phyloP scores from a whole-genome alignment of 2,113 vertebrate genomes.

The Asarcornis scutulata region DNA sequence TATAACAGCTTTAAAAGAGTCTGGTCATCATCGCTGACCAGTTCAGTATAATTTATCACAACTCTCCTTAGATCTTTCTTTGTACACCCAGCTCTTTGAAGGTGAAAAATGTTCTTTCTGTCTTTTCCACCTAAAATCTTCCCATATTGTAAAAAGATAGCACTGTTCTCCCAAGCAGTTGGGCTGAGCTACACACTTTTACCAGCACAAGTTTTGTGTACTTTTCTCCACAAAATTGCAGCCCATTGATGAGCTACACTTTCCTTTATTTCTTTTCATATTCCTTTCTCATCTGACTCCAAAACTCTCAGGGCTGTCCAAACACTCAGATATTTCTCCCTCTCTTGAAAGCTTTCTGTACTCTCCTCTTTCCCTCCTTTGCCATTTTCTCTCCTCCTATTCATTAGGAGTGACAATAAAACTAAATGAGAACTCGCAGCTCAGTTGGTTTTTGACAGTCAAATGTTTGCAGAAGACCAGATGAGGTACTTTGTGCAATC shows the following conservation, averaged over 20 bases:
- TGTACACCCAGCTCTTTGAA: background rate
- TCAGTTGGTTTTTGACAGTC: background rate
- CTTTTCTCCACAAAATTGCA: background rate
- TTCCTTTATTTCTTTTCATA: background rate
- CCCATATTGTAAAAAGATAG: background rate
- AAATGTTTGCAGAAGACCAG: conserved; percentile 23
- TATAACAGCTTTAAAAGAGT: background rate
- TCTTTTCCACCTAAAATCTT: background rate
- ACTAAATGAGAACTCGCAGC: conserved; percentile 10
- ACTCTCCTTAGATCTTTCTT: background rate
- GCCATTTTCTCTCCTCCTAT: background rate
- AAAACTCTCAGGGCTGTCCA: background rate
- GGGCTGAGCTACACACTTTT: background rate
- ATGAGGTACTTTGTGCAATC: background rate
- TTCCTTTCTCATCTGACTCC: background rate
- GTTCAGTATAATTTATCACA: background rate
- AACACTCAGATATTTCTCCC: background rate
- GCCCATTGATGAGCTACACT: fast-evolving
- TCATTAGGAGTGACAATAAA: background rate
- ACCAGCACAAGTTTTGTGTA: background rate
- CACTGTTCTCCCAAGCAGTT: background rate
- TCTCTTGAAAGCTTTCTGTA: background rate
- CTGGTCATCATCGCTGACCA: background rate
- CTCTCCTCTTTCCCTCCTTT: background rate
- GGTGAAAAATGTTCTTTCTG: background rate